These are phyloP conservation scores for Dipodomys ordii DNA, from an alignment of 2,113 vertebrate species.

Conservation along the genomic window DNA sequence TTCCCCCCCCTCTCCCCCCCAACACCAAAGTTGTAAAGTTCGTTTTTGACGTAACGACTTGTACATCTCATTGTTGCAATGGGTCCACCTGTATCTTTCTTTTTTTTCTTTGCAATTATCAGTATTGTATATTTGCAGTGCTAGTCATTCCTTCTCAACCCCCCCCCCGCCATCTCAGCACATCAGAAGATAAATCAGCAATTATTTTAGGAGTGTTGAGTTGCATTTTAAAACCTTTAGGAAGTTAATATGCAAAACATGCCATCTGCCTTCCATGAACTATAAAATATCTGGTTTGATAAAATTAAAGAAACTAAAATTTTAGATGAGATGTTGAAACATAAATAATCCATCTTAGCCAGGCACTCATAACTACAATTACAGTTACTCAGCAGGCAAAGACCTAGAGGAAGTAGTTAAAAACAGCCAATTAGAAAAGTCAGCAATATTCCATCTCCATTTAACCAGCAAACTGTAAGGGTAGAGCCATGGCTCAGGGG, in stretches of 20 bases:
- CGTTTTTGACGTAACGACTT: no score
- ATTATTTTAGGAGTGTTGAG: not conserved
- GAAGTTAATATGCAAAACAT: constrained; percentile 32
- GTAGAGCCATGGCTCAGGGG: no score
- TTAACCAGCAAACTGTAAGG: no score
- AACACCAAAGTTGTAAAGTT: no score
- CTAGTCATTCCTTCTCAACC: not conserved
- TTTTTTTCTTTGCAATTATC: not conserved
- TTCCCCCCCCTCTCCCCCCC: no score
- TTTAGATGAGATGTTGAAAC: constrained; percentile 37
- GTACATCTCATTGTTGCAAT: no score
- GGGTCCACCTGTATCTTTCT: no score
- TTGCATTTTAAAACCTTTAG: constrained; percentile 1
- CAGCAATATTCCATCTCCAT: no score
- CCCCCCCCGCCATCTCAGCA: not conserved
- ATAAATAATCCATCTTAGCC: not conserved
- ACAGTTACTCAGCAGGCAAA: no score
- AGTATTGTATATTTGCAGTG: not conserved
- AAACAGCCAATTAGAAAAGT: no score
- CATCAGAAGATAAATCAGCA: not conserved
- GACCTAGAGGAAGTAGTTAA: no score
- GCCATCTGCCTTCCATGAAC: not conserved
- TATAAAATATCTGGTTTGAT: not conserved
- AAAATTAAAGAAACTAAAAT: not conserved
- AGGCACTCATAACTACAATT: no score